phyloP scores from a whole-genome alignment of 2,113 vertebrate genomes.

The Malurus melanocephalus region DNA sequence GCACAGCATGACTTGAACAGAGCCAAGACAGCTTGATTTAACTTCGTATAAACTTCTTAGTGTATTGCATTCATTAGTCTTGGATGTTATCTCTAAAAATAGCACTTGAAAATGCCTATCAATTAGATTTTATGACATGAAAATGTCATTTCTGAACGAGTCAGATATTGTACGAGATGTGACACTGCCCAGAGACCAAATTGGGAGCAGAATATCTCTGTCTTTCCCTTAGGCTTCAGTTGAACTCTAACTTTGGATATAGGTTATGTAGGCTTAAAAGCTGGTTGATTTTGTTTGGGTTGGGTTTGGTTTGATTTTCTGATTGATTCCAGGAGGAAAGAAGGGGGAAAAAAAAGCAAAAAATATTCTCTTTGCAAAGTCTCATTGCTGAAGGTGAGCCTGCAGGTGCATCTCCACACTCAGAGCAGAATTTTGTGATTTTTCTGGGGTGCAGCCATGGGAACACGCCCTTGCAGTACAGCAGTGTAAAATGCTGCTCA shows the following conservation, averaged over 20 bases:
- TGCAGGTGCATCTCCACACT: neutral
- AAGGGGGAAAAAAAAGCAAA: neutral
- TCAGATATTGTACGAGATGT: neutral
- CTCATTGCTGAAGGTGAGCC: neutral
- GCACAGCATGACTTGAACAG: neutral
- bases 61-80: neutral
- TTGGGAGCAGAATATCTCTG: neutral
- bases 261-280: neutral
- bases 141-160: conserved; percentile 38
- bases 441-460: neutral
- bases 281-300: neutral
- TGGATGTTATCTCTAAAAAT: conserved; percentile 4
- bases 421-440: neutral
- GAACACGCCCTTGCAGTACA: neutral
- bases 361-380: neutral
- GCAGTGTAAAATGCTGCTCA: neutral
- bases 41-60: neutral
- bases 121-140: conserved; percentile 29
- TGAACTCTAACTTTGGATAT: neutral
- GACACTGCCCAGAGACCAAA: conserved; percentile 7
- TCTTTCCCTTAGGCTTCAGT: neutral
- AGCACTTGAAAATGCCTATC: neutral
- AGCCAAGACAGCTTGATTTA: neutral
- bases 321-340: neutral
- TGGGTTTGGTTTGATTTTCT: neutral